These are phyloP conservation scores for Cyclopterus lumpus DNA, from an alignment of 2,797 vertebrate species.

Conservation along the genomic window DNA sequence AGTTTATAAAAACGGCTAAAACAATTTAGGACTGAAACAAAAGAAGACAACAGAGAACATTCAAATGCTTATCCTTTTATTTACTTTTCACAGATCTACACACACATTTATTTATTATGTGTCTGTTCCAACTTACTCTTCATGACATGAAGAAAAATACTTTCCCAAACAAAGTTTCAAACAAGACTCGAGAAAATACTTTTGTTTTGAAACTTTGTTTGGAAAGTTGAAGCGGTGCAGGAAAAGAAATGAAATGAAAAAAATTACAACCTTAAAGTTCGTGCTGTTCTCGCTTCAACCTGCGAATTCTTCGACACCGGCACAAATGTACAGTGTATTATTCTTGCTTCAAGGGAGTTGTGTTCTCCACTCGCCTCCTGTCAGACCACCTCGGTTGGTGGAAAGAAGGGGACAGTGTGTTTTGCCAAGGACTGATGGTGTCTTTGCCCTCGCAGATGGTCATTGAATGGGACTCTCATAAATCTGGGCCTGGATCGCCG, in stretches of 20 bases:
- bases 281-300: constrained; percentile 11
- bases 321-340: constrained; percentile 34
- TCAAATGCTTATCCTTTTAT: neutral
- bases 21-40: neutral
- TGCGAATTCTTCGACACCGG: constrained; percentile 13
- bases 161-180: neutral
- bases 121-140: neutral
- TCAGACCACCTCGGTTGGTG: constrained; percentile 61
- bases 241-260: constrained; percentile 8
- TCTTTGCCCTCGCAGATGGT: constrained; percentile 88
- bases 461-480: constrained; percentile 88
- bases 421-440: constrained; percentile 79
- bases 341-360: constrained; percentile 44
- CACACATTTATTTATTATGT: neutral
- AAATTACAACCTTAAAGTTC: neutral
- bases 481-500: constrained; percentile 84
- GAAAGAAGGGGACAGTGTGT: constrained; percentile 48
- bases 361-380: constrained; percentile 56
- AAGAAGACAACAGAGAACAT: neutral
- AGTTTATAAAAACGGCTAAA: neutral
- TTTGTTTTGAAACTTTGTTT: constrained; percentile 29
- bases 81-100: neutral
- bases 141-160: neutral
- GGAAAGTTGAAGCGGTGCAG: constrained; percentile 8
- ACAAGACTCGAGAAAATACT: neutral